Base-by-base conservation (phyloP, 1,140 invertebrate species). In the Drosophila insularis region DNA sequence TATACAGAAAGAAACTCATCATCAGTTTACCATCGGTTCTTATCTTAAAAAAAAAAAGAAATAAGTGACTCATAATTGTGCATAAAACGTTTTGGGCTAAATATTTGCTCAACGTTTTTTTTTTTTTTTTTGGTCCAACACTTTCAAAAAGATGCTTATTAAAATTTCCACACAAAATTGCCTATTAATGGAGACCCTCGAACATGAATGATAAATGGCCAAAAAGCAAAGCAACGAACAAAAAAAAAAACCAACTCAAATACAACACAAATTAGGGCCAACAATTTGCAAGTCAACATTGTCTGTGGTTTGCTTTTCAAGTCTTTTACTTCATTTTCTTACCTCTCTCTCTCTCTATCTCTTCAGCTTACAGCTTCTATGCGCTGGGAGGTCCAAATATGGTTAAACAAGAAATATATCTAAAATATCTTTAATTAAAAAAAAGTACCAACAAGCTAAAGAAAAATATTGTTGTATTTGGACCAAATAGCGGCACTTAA, bases 401-500 rank as follows among this genome's bases (percentile, higher is more conserved):
- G 80, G 81, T 7, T 55, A 80, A 68, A 67, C 78, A 77, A 80
- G 80, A 80, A 82, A 74, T 66, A 80, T 68, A 68, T 85, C 74
- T 71, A 63, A 74, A 74, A 80, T 80, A 87, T 80, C 84, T 87
- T 84, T 87, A 87, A 87, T 87, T 89, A 87, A 84, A 50, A 50
- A 50, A 50, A 50, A 50, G 43, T 50, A 50, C 43, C 21, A 50
- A 50, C 43, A 50, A 50, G 17, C 43, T 8, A 50, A 50, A 50
- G 43, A 50, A 50, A 50, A 50, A 37, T 37, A 13, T 37, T 2
- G 35, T 13, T 37, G 35, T 10, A 10, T 13, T 37, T 13, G 11
- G 35, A 2, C 35, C 35, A 11, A 0, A 4, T 37, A 37, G 11
- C 3, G 2, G 35, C 11, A 10, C 35, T 37, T 0, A 37, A 4